Evolutionary conservation across 1,140 invertebrate genomes (phyloP).

Genomic region (Portunus trituberculatus): DNA sequence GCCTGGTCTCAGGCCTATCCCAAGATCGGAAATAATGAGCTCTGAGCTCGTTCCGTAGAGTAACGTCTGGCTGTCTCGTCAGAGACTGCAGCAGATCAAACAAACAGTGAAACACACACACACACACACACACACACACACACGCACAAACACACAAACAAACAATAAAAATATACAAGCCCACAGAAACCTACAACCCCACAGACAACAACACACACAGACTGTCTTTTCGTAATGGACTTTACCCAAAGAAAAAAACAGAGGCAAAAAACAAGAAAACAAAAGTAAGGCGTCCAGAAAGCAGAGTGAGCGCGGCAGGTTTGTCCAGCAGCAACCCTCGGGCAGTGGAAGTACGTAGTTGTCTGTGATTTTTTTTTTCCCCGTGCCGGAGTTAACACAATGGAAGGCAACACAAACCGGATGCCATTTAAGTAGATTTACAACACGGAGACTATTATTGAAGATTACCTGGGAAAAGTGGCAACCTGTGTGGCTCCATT

Average conservation of each 20-base stretch:
- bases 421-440: background rate
- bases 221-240: no score
- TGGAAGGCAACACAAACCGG: background rate
- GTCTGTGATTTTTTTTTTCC: background rate
- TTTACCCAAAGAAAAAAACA: background rate
- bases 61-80: no score
- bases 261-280: background rate
- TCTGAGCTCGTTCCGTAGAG: no score
- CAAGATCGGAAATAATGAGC: no score
- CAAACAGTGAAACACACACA: background rate
- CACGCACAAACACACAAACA: background rate
- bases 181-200: background rate
- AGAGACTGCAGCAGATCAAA: no score
- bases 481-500: slow-evolving; percentile 1
- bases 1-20: no score
- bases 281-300: background rate
- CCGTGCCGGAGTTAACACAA: background rate
- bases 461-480: slow-evolving; percentile 22
- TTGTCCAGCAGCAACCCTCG: background rate
- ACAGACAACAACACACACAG: background rate
- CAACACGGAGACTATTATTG: slow-evolving; percentile 22
- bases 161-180: background rate
- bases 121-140: background rate
- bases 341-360: background rate
- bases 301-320: background rate